Evolutionary conservation across 1,140 invertebrate species (phyloP).

Genomic region (Drosophila ercepeae): DNA sequence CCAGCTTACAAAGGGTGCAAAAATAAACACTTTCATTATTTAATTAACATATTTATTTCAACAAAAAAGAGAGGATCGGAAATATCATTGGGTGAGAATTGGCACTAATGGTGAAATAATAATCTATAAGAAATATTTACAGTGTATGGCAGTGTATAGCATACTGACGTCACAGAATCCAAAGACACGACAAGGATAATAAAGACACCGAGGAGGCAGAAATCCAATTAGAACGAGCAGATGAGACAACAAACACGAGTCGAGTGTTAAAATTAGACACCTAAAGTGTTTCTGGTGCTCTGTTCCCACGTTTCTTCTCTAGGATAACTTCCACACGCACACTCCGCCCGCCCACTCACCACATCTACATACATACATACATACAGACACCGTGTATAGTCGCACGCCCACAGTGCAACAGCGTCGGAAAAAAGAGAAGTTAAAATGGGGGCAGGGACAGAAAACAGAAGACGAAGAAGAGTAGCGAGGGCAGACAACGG

Average conservation of each 20-base stretch:
- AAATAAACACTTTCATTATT: slow-evolving; percentile 54
- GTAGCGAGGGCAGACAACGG: slow-evolving; percentile 24
- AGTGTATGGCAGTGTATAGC: too few species aligned
- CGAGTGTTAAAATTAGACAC: slow-evolving; percentile 65
- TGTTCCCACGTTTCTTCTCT: slow-evolving; percentile 52
- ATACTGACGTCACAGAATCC: slow-evolving; percentile 59
- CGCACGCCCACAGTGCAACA: slow-evolving; percentile 67
- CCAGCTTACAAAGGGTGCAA: slow-evolving; percentile 12
- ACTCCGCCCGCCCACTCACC: slow-evolving; percentile 5
- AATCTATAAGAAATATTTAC: too few species aligned
- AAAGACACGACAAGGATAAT: slow-evolving; percentile 23
- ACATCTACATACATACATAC: slow-evolving; percentile 1
- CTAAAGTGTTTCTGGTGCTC: slow-evolving; percentile 18
- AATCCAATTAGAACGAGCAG: slow-evolving; percentile 40
- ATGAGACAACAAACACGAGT: slow-evolving; percentile 27
- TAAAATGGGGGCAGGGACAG: slow-evolving; percentile 48
- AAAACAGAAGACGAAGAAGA: slow-evolving; percentile 17
- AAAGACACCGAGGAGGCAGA: slow-evolving; percentile 5
- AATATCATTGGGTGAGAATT: slow-evolving; percentile 21
- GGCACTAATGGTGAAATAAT: slow-evolving; percentile 43
- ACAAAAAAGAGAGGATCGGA: slow-evolving; percentile 5
- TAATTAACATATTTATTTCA: slow-evolving; percentile 22
- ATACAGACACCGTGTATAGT: neutral
- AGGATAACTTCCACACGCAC: slow-evolving; percentile 60
- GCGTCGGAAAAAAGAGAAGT: slow-evolving; percentile 36